Evolutionary conservation across 2,113 vertebrate genomes (phyloP).

Genomic region (Stictonetta naevosa): DNA sequence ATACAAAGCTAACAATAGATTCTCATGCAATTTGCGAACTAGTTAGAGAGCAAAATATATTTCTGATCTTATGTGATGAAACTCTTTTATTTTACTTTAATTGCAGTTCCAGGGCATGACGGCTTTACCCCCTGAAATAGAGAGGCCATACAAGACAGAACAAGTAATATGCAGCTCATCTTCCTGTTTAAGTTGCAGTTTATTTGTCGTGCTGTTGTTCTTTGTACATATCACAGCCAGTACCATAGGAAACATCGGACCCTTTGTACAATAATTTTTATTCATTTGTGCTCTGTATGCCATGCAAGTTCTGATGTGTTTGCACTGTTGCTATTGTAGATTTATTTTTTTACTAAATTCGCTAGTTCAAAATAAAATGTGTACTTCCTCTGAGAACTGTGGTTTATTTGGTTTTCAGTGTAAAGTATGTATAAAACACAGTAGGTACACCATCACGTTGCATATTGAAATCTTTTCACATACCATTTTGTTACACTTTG

Average conservation of each 20-base stretch:
- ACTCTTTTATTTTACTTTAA: neutral
- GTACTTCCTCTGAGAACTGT: constrained; percentile 15
- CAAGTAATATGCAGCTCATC: constrained; percentile 67
- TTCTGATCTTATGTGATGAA: neutral
- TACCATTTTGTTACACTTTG: constrained; percentile 30
- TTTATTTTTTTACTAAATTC: constrained; percentile 78
- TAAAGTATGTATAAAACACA: constrained; percentile 45
- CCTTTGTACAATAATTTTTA: constrained; percentile 8
- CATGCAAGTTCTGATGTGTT: constrained; percentile 57
- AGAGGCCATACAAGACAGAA: constrained; percentile 70
- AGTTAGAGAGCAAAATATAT: neutral
- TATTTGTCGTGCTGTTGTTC: constrained; percentile 27
- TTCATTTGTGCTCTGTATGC: neutral
- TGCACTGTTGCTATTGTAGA: constrained; percentile 75
- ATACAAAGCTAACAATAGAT: neutral
- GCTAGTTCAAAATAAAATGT: constrained; percentile 13
- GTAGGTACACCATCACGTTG: neutral
- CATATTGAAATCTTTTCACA: neutral
- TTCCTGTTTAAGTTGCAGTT: neutral
- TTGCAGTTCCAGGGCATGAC: constrained; percentile 84
- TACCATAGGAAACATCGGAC: neutral
- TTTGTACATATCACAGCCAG: neutral
- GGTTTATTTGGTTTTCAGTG: neutral
- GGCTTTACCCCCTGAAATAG: constrained; percentile 75
- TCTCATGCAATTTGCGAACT: neutral